Evolutionary conservation across 2,113 vertebrate species (phyloP), one percentile per base, ranked within the genome.

Genomic region (Cygnus atratus): DNA sequence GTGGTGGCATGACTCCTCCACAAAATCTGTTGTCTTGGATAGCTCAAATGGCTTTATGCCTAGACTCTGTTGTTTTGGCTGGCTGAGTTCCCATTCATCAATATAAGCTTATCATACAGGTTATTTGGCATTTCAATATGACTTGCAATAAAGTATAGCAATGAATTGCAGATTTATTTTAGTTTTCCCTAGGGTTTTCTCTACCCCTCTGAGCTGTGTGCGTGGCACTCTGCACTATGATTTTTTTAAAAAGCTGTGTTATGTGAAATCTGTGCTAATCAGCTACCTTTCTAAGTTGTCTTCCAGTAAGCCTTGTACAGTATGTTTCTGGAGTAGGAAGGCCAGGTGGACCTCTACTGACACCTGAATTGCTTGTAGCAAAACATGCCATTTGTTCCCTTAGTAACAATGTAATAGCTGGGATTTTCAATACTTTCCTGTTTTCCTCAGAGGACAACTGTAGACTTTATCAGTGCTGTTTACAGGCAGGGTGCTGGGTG

Each of bases 11-110:
- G 58, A 92, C 88, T 87, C 94, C 88, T 93, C 94, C 95, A 90
- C 80, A 90, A 93, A 94, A 55, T 96, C 95, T 97, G 96, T 87
- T 94, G 48, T 65, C 65, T 92, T 97, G 95, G 94, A 95, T 37
- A 79, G 89, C 54, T 87, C 57, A 8, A 55, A 21, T 81, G 82
- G 90, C 85, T 88, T 77, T 65, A 52, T 90, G 94, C 88, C 92
- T 75, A 67, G 39, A n/a, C 46, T 84, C 83, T 20, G 79, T 77
- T 83, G 90, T 86, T 90, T 41, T 65, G 61, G 76, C 88, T 95
- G 85, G 63, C 92, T 54, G 57, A 44, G 73, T 68, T 94, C 88
- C 90, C 80, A 25, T 67, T 77, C 76, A 26, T 59, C 52, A 55
- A 16, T 17, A 39, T 17, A 46, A 22, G n/a, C 55, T 67, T 72